Conservation (phyloP, 2,888 invertebrate species). For the Athetis lepigone region DNA sequence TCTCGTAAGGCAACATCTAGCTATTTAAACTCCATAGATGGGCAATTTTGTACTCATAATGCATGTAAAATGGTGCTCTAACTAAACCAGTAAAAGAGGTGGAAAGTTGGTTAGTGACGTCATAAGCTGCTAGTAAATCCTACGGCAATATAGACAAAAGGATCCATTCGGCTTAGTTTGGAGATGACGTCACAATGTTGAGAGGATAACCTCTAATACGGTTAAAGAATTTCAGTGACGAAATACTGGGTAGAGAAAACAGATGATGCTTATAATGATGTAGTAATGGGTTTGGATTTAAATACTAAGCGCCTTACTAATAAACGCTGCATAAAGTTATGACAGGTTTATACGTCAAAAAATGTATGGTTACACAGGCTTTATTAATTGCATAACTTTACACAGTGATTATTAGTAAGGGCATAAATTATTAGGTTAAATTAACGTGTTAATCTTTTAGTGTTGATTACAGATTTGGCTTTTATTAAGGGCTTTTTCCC, state of each 20-base stretch:
- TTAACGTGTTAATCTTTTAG: too few species aligned
- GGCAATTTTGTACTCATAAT: conserved; percentile 4
- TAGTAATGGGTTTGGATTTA: background rate
- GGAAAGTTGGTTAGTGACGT: conserved; percentile 43
- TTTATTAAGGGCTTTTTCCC: too few species aligned
- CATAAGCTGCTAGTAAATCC: conserved; percentile 34
- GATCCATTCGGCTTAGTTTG: conserved; percentile 42
- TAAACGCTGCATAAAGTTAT: too few species aligned
- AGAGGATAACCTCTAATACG: conserved; percentile 11
- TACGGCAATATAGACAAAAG: conserved; percentile 39
- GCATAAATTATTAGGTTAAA: too few species aligned
- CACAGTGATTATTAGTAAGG: too few species aligned
- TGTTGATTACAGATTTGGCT: too few species aligned
- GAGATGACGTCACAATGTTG: conserved; percentile 36
- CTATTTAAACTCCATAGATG: conserved; percentile 19
- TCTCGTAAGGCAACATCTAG: too few species aligned
- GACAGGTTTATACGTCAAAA: too few species aligned
- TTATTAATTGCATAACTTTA: too few species aligned
- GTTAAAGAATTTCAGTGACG: conserved; percentile 19
- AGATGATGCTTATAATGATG: background rate
- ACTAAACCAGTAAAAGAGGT: conserved; percentile 38
- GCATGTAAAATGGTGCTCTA: conserved; percentile 38
- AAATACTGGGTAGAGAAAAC: conserved; percentile 5
- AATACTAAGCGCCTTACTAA: too few species aligned
- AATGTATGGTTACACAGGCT: too few species aligned